phyloP scores from a whole-genome alignment of 2,888 invertebrate species.

The Eulithis testata region DNA sequence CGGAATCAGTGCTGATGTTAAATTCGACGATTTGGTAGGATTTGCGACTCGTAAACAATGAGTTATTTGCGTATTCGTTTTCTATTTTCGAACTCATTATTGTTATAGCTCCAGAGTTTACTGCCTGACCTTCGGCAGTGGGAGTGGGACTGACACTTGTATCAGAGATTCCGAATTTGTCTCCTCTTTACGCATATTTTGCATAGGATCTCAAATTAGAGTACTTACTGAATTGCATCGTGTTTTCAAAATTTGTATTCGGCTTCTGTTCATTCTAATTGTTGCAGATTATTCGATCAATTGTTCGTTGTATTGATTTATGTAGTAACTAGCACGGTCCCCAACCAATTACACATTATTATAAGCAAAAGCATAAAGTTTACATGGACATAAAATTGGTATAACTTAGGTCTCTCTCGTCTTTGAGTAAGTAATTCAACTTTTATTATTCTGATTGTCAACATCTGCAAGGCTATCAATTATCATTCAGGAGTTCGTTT shows the following conservation, averaged over 20 bases:
- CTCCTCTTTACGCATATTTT: no score
- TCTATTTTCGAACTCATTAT: conserved; percentile 51
- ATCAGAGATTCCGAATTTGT: background rate
- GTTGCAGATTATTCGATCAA: no score
- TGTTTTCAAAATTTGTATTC: no score
- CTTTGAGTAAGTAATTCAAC: background rate
- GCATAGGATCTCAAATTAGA: no score
- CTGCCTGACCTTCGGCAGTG: conserved; percentile 28
- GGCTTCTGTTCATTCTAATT: no score
- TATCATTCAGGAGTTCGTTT: conserved; percentile 1
- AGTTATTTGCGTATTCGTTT: conserved; percentile 47
- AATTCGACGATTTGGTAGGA: conserved; percentile 38
- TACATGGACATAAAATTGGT: no score
- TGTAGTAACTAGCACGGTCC: no score
- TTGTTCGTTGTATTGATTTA: background rate
- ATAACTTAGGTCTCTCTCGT: no score
- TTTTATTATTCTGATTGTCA: conserved; percentile 3
- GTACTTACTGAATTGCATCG: no score
- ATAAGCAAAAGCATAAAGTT: no score
- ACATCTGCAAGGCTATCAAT: conserved; percentile 3
- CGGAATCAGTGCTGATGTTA: conserved; percentile 14
- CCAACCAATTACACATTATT: no score
- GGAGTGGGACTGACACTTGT: background rate
- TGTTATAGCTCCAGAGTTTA: conserved; percentile 46
- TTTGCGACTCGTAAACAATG: conserved; percentile 47